These are phyloP conservation scores for Burhinus oedicnemus DNA, from an alignment of 2,113 vertebrate genomes.

Conservation along the genomic window DNA sequence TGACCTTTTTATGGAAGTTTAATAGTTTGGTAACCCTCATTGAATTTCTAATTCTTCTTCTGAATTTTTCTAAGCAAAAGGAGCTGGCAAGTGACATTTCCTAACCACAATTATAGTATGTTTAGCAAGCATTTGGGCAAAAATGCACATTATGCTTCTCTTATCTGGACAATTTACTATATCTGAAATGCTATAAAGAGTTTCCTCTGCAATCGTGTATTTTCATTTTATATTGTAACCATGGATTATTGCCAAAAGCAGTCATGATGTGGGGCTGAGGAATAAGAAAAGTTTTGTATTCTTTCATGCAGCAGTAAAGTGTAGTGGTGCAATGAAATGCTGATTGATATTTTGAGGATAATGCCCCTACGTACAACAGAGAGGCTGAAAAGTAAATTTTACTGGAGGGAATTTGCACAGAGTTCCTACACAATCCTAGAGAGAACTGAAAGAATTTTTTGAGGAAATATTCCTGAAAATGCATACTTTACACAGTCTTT, in stretches of 20 bases:
- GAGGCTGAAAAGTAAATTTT: not conserved
- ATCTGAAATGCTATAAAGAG: not conserved
- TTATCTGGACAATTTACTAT: not conserved
- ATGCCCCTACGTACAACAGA: not conserved
- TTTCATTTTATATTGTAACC: slow-evolving; percentile 39
- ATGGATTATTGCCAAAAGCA: not conserved
- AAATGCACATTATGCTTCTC: not conserved
- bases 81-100: not conserved
- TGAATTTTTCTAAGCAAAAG: slow-evolving; percentile 21
- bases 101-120: not conserved
- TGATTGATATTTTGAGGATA: slow-evolving; percentile 2
- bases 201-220: not conserved
- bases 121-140: not conserved
- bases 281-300: not conserved
- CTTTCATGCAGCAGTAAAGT: not conserved
- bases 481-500: not conserved
- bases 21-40: slow-evolving; percentile 17
- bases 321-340: slow-evolving; percentile 8
- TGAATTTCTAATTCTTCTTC: not conserved
- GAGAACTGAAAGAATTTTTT: not conserved
- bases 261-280: not conserved
- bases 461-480: not conserved
- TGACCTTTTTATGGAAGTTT: slow-evolving; percentile 5
- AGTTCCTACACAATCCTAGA: not conserved
- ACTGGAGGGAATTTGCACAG: not conserved